Conservation (phyloP, 2,797 vertebrate genomes). For the Trichosurus vulpecula region DNA sequence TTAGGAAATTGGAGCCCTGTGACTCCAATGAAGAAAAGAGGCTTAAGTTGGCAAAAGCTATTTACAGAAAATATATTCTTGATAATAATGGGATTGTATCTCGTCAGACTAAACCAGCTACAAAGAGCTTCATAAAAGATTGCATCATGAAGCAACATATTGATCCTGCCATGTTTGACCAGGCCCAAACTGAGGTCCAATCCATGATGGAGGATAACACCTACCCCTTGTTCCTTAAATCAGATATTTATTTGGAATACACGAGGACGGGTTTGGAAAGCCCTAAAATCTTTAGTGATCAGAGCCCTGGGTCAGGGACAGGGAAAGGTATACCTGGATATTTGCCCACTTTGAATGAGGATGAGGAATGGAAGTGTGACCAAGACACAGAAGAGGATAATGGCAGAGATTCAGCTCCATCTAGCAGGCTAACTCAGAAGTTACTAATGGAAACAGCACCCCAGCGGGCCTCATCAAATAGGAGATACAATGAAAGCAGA, state of each 20-base stretch:
- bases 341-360: slow-evolving; percentile 93
- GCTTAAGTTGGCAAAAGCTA: slow-evolving; percentile 96
- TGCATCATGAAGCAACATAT: slow-evolving; percentile 94
- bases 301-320: slow-evolving; percentile 90
- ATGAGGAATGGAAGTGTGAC: slow-evolving; percentile 94
- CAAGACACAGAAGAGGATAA: slow-evolving; percentile 86
- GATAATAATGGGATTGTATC: slow-evolving; percentile 95
- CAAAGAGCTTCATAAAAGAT: slow-evolving; percentile 98
- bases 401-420: slow-evolving; percentile 85
- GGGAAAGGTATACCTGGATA: slow-evolving; percentile 90
- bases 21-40: slow-evolving; percentile 94
- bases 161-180: slow-evolving; percentile 98
- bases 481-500: slow-evolving; percentile 91
- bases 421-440: slow-evolving; percentile 91
- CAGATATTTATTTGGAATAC: slow-evolving; percentile 97
- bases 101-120: slow-evolving; percentile 95
- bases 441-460: slow-evolving; percentile 91
- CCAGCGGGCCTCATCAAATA: slow-evolving; percentile 85
- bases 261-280: slow-evolving; percentile 95
- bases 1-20: slow-evolving; percentile 92
- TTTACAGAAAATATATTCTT: slow-evolving; percentile 97
- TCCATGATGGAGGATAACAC: slow-evolving; percentile 97
- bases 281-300: slow-evolving; percentile 92
- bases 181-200: slow-evolving; percentile 98
- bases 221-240: slow-evolving; percentile 98